Conservation (phyloP, 2,888 invertebrate species). For the Aporophyla nigra region DNA sequence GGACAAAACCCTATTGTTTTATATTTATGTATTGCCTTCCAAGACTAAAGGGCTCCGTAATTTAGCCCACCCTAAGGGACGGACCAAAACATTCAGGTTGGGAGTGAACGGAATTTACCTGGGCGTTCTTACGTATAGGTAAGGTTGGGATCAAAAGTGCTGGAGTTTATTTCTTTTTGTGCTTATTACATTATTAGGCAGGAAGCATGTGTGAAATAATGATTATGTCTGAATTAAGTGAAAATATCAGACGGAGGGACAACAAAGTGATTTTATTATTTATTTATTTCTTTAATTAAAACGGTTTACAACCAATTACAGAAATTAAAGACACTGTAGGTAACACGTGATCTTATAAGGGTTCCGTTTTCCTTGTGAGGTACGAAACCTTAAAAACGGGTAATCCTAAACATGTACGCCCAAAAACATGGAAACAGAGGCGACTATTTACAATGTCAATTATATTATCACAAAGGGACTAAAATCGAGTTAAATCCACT, state of each 20-base stretch:
- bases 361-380: no score
- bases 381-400: no score
- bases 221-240: no score
- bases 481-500: slow-evolving; percentile 5
- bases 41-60: slow-evolving; percentile 79
- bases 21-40: slow-evolving; percentile 78
- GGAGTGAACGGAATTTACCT: slow-evolving; percentile 72
- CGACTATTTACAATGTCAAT: not conserved
- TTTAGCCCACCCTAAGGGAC: slow-evolving; percentile 75
- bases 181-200: no score
- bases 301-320: no score
- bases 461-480: not conserved
- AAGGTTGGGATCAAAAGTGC: slow-evolving; percentile 50
- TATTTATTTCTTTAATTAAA: no score
- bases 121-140: slow-evolving; percentile 66
- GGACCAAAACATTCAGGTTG: slow-evolving; percentile 69
- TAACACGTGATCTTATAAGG: no score
- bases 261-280: no score
- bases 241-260: no score
- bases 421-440: not conserved
- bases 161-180: slow-evolving; percentile 2
- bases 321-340: no score
- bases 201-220: no score
- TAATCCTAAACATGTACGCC: no score
- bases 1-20: slow-evolving; percentile 80